phyloP scores from a whole-genome alignment of 2,888 invertebrate species.

The Pollenia griseotomentosa region DNA sequence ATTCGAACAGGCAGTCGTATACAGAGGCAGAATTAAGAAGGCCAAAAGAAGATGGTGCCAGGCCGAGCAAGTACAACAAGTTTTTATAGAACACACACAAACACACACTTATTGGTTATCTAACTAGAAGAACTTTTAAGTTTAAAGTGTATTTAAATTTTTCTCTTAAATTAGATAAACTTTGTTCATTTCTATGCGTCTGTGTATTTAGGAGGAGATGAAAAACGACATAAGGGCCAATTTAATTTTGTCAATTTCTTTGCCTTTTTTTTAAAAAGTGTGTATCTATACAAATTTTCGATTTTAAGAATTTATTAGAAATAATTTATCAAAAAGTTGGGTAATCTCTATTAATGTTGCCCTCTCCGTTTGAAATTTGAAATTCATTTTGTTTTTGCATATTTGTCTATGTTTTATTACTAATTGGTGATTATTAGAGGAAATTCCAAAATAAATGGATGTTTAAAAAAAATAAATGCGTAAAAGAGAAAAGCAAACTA shows the following conservation, averaged over 20 bases:
- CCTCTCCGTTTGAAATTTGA: conserved; percentile 5
- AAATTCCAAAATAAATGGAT: conserved; percentile 73
- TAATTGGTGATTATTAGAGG: conserved; percentile 83
- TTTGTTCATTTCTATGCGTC: conserved; percentile 33
- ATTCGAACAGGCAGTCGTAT: no score
- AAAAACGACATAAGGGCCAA: conserved; percentile 56
- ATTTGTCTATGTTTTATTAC: conserved; percentile 82
- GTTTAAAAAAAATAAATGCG: neutral
- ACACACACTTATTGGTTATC: conserved; percentile 47
- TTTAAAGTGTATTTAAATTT: conserved; percentile 68
- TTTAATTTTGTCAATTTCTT: conserved; percentile 38
- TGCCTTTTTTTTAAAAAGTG: conserved; percentile 5
- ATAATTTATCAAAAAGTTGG: conserved; percentile 80
- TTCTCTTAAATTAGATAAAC: conserved; percentile 66
- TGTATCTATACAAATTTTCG: conserved; percentile 56
- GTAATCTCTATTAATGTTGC: conserved; percentile 26
- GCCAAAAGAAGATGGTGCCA: conserved; percentile 36
- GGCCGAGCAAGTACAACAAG: conserved; percentile 50
- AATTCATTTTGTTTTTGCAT: conserved; percentile 75
- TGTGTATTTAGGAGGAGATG: conserved; percentile 36
- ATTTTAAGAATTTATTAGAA: conserved; percentile 80
- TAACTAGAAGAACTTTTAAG: conserved; percentile 14
- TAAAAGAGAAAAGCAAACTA: conserved; percentile 4
- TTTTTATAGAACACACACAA: conserved; percentile 31
- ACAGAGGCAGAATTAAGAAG: conserved; percentile 13